phyloP scores from a whole-genome alignment of 2,113 vertebrate genomes.

The Oryzias melastigma region DNA sequence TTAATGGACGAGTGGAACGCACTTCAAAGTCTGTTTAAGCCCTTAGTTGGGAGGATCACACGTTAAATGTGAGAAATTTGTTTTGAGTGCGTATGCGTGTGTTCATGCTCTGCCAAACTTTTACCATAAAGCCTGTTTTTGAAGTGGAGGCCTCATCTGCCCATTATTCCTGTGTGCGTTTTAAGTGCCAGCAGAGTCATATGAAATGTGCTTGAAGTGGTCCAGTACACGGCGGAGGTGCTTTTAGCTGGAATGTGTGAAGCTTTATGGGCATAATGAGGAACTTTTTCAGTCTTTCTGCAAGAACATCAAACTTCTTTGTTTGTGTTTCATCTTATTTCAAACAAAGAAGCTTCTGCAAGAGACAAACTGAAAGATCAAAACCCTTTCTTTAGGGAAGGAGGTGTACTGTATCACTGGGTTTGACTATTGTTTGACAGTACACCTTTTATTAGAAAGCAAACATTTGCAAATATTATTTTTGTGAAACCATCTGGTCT shows the following conservation, averaged over 20 bases:
- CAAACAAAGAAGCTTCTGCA: constrained; percentile 6
- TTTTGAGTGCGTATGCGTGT: constrained; percentile 27
- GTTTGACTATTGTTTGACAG: no score
- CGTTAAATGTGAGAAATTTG: constrained; percentile 71
- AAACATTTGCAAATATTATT: no score
- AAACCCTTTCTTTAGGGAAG: no score
- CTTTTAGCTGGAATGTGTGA: constrained; percentile 47
- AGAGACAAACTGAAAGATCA: constrained; percentile 8
- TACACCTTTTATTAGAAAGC: no score
- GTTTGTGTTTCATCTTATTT: constrained; percentile 23
- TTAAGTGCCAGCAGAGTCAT: constrained; percentile 56
- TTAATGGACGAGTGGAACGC: constrained; percentile 61
- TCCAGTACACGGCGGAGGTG: constrained; percentile 49
- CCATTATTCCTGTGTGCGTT: constrained; percentile 64
- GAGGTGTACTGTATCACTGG: no score
- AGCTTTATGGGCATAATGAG: constrained; percentile 53
- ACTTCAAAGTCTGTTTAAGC: constrained; percentile 76
- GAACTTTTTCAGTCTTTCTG: constrained; percentile 47
- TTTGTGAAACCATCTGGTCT: no score
- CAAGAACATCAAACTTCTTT: constrained; percentile 22
- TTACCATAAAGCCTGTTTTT: constrained; percentile 74
- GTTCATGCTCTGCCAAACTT: constrained; percentile 57
- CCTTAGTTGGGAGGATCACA: constrained; percentile 66
- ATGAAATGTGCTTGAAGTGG: constrained; percentile 63
- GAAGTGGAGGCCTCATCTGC: constrained; percentile 70